A percentile compares a stretch with the other conserved stretches of the same genome.
Conservation (phyloP, 2,888 invertebrate genomes). For the Theristus sp. region DNA sequence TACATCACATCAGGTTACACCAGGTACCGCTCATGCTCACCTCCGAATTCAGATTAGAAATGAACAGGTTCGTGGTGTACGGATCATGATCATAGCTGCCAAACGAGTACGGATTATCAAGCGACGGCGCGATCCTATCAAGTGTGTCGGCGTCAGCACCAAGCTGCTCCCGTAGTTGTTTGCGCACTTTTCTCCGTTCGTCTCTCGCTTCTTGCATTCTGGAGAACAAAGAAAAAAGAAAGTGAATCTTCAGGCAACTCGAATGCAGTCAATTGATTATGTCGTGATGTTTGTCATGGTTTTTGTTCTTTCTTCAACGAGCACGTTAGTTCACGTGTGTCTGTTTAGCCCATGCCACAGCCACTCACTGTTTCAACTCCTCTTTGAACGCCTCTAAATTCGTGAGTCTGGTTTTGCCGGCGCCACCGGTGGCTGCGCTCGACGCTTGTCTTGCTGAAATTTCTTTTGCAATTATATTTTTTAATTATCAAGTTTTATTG, state of each 20-base stretch:
- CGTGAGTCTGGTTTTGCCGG: slow-evolving; percentile 58
- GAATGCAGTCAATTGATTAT: too few species aligned
- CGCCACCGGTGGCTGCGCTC: too few species aligned
- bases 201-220: slow-evolving; percentile 94
- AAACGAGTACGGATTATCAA: slow-evolving; percentile 20
- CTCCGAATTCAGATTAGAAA: slow-evolving; percentile 90
- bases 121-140: slow-evolving; percentile 16
- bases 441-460: background rate
- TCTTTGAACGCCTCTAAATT: slow-evolving; percentile 95
- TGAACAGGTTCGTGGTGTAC: slow-evolving; percentile 87
- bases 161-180: slow-evolving; percentile 33
- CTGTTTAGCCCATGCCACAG: too few species aligned
- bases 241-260: too few species aligned
- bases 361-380: slow-evolving; percentile 67
- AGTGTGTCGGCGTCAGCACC: slow-evolving; percentile 12
- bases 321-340: background rate
- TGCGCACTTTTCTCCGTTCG: slow-evolving; percentile 65
- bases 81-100: slow-evolving; percentile 88
- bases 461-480: background rate
- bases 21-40: too few species aligned
- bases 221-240: slow-evolving; percentile 12
- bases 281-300: background rate
- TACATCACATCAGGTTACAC: too few species aligned
- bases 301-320: background rate
- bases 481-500: background rate